Evolutionary conservation across 1,140 invertebrate species (phyloP).

Genomic region (Tetramorium alpestre): DNA sequence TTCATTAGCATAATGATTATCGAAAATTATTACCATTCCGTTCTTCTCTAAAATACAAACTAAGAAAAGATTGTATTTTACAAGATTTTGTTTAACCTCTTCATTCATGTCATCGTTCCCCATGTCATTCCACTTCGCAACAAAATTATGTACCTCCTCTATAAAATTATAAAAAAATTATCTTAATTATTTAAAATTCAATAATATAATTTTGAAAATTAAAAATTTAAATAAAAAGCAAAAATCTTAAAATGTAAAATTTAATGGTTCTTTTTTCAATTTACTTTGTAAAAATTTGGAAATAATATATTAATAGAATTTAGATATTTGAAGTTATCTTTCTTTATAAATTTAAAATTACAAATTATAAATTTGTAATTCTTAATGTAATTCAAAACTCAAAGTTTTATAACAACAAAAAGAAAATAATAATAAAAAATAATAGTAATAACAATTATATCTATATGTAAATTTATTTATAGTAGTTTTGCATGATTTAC

Average conservation of each 20-base stretch:
- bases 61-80: not conserved
- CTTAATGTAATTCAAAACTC: not conserved
- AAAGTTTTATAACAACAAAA: not conserved
- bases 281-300: too few species aligned
- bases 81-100: not conserved
- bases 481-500: constrained; percentile 1
- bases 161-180: not conserved
- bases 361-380: not conserved
- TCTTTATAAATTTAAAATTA: not conserved
- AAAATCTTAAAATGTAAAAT: not conserved
- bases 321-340: not conserved
- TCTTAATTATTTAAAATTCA: not conserved
- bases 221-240: not conserved
- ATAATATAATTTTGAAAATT: not conserved
- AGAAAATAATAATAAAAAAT: not conserved
- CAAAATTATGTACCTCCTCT: not conserved
- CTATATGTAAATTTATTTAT: not conserved
- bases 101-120: not conserved
- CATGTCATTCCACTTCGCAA: not conserved
- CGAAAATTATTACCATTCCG: constrained; percentile 3
- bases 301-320: too few species aligned
- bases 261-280: not conserved
- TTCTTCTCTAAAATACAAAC: constrained; percentile 19
- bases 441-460: not conserved
- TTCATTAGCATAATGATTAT: not conserved